Percentiles rank a stretch among this genome's conserved stretches.
These are phyloP conservation scores for Tretioscincus oriximinensis DNA, from an alignment of 2,113 vertebrate genomes.

Conservation along the genomic window DNA sequence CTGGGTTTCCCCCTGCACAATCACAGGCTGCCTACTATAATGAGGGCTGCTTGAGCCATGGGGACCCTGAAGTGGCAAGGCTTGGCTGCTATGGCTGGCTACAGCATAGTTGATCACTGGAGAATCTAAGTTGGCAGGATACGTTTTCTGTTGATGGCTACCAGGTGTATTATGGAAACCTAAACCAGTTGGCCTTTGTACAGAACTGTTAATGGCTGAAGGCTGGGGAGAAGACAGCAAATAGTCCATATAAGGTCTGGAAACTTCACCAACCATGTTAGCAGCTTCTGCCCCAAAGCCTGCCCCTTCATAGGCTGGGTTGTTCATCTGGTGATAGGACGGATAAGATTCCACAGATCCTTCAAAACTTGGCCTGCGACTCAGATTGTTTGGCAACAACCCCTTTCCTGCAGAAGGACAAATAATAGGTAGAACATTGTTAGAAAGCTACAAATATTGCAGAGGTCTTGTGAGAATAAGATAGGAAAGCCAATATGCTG, in stretches of 20 bases:
- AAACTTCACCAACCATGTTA: slow-evolving; percentile 77
- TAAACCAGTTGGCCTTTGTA: slow-evolving; percentile 79
- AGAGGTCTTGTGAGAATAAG: no score
- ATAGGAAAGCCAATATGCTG: no score
- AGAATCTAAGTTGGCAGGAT: slow-evolving; percentile 80
- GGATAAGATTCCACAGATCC: slow-evolving; percentile 83
- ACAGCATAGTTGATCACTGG: slow-evolving; percentile 84
- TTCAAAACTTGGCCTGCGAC: slow-evolving; percentile 85
- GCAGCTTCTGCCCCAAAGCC: slow-evolving; percentile 80
- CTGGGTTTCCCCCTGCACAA: slow-evolving; percentile 79
- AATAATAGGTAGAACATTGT: slow-evolving; percentile 27
- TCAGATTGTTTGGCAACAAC: slow-evolving; percentile 79
- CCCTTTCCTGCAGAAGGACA: slow-evolving; percentile 79
- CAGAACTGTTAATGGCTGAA: slow-evolving; percentile 77
- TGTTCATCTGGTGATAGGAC: slow-evolving; percentile 84
- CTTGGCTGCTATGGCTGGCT: slow-evolving; percentile 71
- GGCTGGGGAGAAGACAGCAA: slow-evolving; percentile 81
- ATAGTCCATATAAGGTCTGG: slow-evolving; percentile 88
- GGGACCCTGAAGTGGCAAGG: slow-evolving; percentile 78
- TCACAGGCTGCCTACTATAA: slow-evolving; percentile 83
- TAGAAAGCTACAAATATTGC: slow-evolving; percentile 42
- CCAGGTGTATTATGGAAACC: slow-evolving; percentile 74
- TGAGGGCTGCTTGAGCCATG: slow-evolving; percentile 78
- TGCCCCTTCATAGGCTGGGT: slow-evolving; percentile 82
- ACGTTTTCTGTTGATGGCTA: slow-evolving; percentile 79